Evolutionary conservation across 2,797 vertebrate species (phyloP).

Genomic region (Spinibarbus caldwelli): DNA sequence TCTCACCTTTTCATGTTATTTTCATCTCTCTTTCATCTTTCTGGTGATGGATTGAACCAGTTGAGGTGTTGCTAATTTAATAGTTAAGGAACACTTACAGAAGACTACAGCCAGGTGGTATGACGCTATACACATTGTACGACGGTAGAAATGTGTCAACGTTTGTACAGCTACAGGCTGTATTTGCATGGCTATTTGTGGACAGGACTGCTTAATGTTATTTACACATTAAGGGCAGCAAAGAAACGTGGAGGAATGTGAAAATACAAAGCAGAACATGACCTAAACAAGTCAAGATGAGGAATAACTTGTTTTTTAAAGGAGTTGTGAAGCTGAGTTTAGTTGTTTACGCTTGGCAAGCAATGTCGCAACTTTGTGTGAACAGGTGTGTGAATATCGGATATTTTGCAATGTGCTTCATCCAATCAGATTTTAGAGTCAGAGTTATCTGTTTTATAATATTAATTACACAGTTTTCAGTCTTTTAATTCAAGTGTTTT

Average conservation of each 20-base stretch:
- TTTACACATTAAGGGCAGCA: not conserved
- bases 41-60: constrained; percentile 36
- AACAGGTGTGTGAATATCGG: not conserved
- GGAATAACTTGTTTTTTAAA: not conserved
- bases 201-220: constrained; percentile 11
- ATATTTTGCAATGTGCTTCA: not conserved
- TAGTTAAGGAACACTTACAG: constrained; percentile 29
- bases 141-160: constrained; percentile 13
- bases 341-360: not conserved
- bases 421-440: not conserved
- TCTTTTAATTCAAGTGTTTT: not conserved
- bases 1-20: constrained; percentile 60
- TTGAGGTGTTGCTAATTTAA: constrained; percentile 48
- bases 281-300: not conserved
- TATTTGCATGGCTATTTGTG: constrained; percentile 7
- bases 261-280: not conserved
- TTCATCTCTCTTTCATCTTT: constrained; percentile 56
- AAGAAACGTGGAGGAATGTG: constrained; percentile 2
- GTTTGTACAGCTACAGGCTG: not conserved
- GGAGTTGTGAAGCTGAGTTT: constrained; percentile 10
- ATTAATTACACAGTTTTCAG: not conserved
- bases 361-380: not conserved
- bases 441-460: not conserved
- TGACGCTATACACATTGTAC: not conserved
- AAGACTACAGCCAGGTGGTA: not conserved